Evolutionary conservation across 2,888 invertebrate genomes (phyloP).

Genomic region (Periphyllus acericola): DNA sequence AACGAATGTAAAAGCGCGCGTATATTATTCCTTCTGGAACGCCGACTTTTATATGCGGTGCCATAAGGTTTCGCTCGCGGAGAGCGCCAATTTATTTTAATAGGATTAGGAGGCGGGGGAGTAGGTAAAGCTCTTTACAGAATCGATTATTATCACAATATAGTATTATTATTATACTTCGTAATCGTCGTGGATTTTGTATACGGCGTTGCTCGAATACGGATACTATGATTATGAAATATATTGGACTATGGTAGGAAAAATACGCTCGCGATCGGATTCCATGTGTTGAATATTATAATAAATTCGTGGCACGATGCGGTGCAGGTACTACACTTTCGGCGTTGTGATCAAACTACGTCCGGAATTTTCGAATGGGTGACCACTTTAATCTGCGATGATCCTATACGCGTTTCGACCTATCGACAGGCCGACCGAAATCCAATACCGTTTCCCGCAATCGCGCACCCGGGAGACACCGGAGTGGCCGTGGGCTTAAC

Average conservation of each 20-base stretch:
- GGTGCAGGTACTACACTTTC: no score
- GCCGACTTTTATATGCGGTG: not conserved
- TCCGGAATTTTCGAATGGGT: no score
- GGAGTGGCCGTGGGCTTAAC: no score
- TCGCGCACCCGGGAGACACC: no score
- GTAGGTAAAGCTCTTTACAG: not conserved
- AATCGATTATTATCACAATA: not conserved
- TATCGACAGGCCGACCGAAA: no score
- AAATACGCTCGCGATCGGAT: not conserved
- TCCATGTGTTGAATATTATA: no score
- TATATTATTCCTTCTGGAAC: not conserved
- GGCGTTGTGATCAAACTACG: no score
- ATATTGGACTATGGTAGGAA: no score
- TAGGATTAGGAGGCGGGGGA: not conserved
- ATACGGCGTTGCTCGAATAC: not conserved
- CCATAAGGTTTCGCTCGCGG: not conserved
- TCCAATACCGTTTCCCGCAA: no score
- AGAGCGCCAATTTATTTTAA: slow-evolving; percentile 8
- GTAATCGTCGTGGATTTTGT: not conserved
- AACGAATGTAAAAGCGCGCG: not conserved
- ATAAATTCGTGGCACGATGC: no score
- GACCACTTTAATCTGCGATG: no score
- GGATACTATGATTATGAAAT: not conserved
- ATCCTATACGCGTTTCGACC: no score
- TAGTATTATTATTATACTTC: not conserved